Evolutionary conservation across 2,888 invertebrate genomes (phyloP).

Genomic region (Masnerella sp.): DNA sequence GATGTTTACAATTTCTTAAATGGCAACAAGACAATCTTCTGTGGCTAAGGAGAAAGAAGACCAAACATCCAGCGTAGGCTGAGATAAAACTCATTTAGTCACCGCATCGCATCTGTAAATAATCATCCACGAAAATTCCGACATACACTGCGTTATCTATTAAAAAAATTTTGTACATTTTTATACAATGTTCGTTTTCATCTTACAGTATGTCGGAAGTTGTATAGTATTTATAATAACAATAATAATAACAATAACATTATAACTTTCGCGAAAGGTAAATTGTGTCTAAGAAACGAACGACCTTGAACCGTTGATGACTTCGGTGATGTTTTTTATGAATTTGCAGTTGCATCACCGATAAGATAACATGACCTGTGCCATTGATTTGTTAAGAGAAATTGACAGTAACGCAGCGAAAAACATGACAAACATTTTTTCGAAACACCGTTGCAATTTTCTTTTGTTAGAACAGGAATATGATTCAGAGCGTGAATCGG

Average conservation of each 20-base stretch:
- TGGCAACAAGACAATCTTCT: conserved; percentile 71
- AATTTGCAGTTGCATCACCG: not conserved
- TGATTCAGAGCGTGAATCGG: too few species aligned
- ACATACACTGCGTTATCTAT: not conserved
- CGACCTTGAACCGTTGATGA: too few species aligned
- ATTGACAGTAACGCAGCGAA: too few species aligned
- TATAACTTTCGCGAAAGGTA: too few species aligned
- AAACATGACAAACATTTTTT: too few species aligned
- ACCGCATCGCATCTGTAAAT: conserved; percentile 47
- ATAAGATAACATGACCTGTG: too few species aligned
- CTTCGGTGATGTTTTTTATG: too few species aligned
- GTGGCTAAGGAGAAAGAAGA: conserved; percentile 67
- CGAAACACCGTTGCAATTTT: too few species aligned
- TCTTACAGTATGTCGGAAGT: too few species aligned
- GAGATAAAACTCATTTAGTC: not conserved
- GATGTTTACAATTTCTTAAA: conserved; percentile 40
- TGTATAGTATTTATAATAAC: not conserved
- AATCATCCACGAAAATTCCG: conserved; percentile 28
- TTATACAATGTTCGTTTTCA: not conserved
- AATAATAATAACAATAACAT: not conserved
- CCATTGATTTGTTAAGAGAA: too few species aligned
- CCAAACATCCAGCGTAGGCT: conserved; percentile 14
- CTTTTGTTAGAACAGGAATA: too few species aligned
- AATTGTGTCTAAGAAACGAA: too few species aligned
- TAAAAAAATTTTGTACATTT: conserved; percentile 9